Evolutionary conservation across 2,113 vertebrate species (phyloP).

Genomic region (Meleagris gallopavo): DNA sequence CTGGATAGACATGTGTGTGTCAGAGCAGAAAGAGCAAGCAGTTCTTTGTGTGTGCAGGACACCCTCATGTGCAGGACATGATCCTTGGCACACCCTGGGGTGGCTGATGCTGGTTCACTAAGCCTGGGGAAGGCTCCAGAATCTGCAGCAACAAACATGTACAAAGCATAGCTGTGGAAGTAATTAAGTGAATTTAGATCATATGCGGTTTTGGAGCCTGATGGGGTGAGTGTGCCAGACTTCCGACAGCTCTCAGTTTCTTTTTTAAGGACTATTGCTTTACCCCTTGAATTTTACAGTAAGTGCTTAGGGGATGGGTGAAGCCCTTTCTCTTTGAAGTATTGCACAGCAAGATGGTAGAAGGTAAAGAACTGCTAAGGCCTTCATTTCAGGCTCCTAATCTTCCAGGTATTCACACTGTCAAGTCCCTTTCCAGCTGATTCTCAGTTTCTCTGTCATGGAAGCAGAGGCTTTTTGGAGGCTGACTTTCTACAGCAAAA

Average conservation of each 20-base stretch:
- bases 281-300: background rate
- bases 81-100: background rate
- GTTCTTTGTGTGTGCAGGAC: background rate
- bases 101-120: accelerated
- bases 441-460: background rate
- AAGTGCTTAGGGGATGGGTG: background rate
- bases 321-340: background rate
- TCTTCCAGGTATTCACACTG: background rate
- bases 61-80: background rate
- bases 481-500: background rate
- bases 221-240: accelerated
- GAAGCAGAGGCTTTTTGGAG: background rate
- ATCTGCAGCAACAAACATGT: background rate
- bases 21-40: background rate
- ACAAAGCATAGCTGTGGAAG: accelerated
- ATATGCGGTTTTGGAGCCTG: background rate
- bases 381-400: background rate
- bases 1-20: background rate
- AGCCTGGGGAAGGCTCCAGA: background rate
- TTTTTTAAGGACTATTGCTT: background rate
- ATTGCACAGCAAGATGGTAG: background rate
- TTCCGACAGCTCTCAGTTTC: background rate
- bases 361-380: background rate
- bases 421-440: background rate
- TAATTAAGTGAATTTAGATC: background rate